Percentiles rank a stretch among this genome's conserved stretches.
These are phyloP conservation scores for Pachyrhynchus sulphureomaculatus DNA, from an alignment of 1,140 invertebrate species.

Conservation along the genomic window DNA sequence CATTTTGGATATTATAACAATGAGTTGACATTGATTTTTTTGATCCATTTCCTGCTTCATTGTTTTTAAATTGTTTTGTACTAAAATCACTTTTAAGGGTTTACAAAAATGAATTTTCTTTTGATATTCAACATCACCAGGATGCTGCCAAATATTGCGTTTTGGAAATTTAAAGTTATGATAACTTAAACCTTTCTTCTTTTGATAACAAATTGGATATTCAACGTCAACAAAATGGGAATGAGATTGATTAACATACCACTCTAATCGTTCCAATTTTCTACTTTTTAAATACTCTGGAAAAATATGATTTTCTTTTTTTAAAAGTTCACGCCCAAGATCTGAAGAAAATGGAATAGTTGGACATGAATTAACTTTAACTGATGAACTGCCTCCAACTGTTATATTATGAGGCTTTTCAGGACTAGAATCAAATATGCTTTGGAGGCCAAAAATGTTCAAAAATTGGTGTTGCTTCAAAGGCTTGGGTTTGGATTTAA, in stretches of 20 bases:
- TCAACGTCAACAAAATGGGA: neutral
- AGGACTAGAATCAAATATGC: neutral
- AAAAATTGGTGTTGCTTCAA: constrained; percentile 32
- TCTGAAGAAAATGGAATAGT: constrained; percentile 39
- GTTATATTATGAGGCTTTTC: neutral
- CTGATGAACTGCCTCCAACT: neutral
- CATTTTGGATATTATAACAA: neutral
- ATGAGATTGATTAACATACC: constrained; percentile 36
- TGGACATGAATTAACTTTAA: constrained; percentile 21
- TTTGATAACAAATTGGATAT: constrained; percentile 13
- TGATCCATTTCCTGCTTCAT: neutral
- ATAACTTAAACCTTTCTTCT: constrained; percentile 8
- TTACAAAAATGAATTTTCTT: constrained; percentile 12
- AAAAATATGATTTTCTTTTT: constrained; percentile 32
- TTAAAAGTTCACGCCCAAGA: constrained; percentile 30
- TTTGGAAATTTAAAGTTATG: constrained; percentile 38
- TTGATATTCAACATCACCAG: constrained; percentile 19
- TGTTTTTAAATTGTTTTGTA: constrained; percentile 5
- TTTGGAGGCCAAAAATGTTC: constrained; percentile 18
- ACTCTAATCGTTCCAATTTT: constrained; percentile 34
- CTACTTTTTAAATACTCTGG: constrained; percentile 26
- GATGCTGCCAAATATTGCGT: constrained; percentile 25
- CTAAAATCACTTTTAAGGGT: constrained; percentile 12
- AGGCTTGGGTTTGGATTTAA: constrained; percentile 8
- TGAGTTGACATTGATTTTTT: neutral